A percentile compares a stretch with the other conserved stretches of the same genome.
Evolutionary conservation across 1,140 invertebrate species (phyloP).

Genomic region (Drosophila repletoides): DNA sequence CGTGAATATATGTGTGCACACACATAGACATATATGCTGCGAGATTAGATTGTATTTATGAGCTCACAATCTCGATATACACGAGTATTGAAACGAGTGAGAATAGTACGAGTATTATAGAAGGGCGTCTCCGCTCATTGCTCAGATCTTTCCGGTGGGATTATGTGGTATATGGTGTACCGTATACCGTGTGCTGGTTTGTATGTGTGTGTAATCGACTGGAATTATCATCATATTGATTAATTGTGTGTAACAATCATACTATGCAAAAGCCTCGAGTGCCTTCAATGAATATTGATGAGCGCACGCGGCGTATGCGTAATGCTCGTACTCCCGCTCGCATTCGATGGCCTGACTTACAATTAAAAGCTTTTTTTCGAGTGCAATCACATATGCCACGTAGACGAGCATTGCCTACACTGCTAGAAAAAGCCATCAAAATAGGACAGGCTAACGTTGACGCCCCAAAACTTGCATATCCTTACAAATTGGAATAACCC

Average conservation of each 20-base stretch:
- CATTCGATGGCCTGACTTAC: constrained; percentile 5
- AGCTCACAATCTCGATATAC: constrained; percentile 21
- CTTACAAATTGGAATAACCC: too few species aligned
- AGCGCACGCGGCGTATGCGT: constrained; percentile 1
- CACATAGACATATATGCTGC: constrained; percentile 2
- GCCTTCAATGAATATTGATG: not conserved
- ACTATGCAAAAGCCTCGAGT: constrained; percentile 7
- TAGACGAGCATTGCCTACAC: not conserved
- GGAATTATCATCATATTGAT: constrained; percentile 59
- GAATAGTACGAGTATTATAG: not conserved
- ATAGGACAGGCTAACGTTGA: too few species aligned
- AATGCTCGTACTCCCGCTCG: too few species aligned
- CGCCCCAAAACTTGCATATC: too few species aligned
- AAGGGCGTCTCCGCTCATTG: not conserved
- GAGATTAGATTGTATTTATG: constrained; percentile 38
- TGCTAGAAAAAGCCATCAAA: too few species aligned
- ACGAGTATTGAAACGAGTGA: too few species aligned
- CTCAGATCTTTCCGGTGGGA: constrained; percentile 13
- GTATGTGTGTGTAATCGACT: constrained; percentile 35
- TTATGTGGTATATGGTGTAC: not conserved
- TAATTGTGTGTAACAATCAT: constrained; percentile 60
- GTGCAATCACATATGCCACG: constrained; percentile 9
- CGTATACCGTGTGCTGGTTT: not conserved
- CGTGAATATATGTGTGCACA: not conserved
- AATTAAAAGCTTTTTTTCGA: constrained; percentile 10